Conservation (phyloP, 2,888 invertebrate species). For the Lacanobia wlatinum region DNA sequence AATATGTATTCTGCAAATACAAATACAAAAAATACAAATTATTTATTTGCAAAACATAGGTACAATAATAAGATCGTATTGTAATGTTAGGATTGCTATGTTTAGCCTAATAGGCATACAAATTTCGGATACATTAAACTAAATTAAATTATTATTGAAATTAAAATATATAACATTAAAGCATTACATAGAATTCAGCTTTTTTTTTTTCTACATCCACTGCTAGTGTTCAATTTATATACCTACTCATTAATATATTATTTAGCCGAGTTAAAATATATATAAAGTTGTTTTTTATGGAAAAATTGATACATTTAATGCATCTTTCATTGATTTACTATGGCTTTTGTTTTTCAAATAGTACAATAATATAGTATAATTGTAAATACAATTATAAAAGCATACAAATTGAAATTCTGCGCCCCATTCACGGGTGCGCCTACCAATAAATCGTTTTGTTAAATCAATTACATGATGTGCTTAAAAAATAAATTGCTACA, state of each 20-base stretch:
- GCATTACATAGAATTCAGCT: no score
- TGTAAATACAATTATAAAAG: not conserved
- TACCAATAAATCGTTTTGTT: not conserved
- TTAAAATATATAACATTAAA: no score
- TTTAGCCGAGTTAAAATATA: not conserved
- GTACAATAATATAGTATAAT: not conserved
- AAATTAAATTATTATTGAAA: no score
- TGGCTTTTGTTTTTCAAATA: not conserved
- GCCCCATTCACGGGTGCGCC: not conserved
- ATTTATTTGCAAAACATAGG: no score
- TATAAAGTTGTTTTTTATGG: not conserved
- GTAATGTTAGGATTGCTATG: no score
- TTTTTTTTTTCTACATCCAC: not conserved
- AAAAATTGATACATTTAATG: not conserved
- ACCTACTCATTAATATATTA: not conserved
- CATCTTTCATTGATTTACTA: slow-evolving; percentile 13
- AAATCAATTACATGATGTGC: no score
- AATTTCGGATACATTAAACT: no score
- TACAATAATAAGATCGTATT: no score
- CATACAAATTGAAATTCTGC: not conserved
- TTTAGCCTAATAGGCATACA: no score
- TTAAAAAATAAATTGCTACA: no score
- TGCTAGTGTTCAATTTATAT: not conserved
- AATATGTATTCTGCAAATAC: no score
- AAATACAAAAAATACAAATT: no score